Evolutionary conservation across 30 jellyfish, hydroid and myxozoan genomes (phyloP).

Genomic region (Nemopilema nomurai): DNA sequence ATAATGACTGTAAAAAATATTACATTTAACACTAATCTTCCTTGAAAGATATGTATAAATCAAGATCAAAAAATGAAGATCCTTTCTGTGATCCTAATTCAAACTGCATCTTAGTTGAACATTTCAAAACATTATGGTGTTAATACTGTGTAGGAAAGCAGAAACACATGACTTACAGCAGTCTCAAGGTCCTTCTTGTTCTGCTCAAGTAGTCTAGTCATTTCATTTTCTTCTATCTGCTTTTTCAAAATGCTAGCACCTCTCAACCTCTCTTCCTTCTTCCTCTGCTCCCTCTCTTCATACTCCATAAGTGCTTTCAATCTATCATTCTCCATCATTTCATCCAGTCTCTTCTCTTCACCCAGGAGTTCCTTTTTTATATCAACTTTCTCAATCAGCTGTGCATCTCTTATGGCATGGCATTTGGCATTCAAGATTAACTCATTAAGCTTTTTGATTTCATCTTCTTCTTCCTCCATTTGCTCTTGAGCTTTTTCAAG

Average conservation of each 20-base stretch:
- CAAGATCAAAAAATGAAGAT: no score
- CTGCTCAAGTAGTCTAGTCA: slow-evolving; percentile 73
- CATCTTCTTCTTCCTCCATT: slow-evolving; percentile 99
- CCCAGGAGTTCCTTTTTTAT: slow-evolving; percentile 89
- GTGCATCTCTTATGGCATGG: slow-evolving; percentile 99
- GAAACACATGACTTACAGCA: slow-evolving; percentile 44
- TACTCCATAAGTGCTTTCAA: slow-evolving; percentile 84
- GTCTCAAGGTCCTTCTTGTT: slow-evolving; percentile 97
- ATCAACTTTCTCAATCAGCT: slow-evolving; percentile 91
- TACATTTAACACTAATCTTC: no score
- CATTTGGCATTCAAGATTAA: slow-evolving; percentile 94
- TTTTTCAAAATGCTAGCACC: slow-evolving; percentile 92
- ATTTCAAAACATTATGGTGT: no score
- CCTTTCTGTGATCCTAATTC: no score
- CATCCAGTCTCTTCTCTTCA: slow-evolving; percentile 96
- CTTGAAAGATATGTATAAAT: no score
- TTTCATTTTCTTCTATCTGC: slow-evolving; percentile 87
- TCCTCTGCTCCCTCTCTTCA: slow-evolving; percentile 80
- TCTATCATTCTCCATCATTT: slow-evolving; percentile 98
- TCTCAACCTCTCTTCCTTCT: slow-evolving; percentile 77
- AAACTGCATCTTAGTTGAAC: no score
- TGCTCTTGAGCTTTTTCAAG: slow-evolving; percentile 95
- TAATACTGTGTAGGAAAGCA: no score
- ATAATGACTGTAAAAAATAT: no score
- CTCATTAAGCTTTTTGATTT: slow-evolving; percentile 92